Percentiles rank a stretch among this genome's conserved stretches.
Evolutionary conservation across 2,113 vertebrate genomes (phyloP).

Genomic region (Jaculus jaculus): DNA sequence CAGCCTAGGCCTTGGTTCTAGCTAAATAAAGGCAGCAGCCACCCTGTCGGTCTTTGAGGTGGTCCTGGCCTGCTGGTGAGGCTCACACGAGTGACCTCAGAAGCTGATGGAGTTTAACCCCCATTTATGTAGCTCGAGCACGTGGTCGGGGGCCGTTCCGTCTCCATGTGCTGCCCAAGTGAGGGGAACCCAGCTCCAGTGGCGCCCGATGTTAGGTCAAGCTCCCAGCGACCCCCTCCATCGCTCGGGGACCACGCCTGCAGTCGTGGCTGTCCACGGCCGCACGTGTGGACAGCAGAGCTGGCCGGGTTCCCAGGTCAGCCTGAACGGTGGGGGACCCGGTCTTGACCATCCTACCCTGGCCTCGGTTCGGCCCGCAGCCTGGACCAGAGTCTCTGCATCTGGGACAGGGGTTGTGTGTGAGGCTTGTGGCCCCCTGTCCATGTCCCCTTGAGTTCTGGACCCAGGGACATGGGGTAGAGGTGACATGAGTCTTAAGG

Average conservation of each 20-base stretch:
- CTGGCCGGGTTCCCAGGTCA: accelerated
- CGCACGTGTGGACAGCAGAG: accelerated
- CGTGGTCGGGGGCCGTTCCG: neutral
- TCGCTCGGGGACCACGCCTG: accelerated
- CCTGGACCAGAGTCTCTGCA: neutral
- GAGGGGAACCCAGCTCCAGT: accelerated
- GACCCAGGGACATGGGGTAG: neutral
- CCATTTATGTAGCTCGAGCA: neutral
- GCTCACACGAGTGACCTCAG: accelerated
- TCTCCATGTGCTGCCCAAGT: neutral
- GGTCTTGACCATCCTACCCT: neutral
- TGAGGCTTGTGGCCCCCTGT: neutral
- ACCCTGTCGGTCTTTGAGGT: accelerated
- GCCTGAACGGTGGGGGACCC: neutral
- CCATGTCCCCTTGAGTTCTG: neutral
- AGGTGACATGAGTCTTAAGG: neutral
- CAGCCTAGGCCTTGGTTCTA: neutral
- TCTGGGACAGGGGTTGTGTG: neutral
- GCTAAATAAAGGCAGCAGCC: accelerated
- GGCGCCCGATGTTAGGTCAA: neutral
- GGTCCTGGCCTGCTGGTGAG: neutral
- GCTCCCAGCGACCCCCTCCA: accelerated
- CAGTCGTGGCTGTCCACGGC: neutral
- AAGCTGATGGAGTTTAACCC: neutral
- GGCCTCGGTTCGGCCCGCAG: neutral